Conservation (phyloP, 2,113 vertebrate genomes). For the Syrrhaptes paradoxus region DNA sequence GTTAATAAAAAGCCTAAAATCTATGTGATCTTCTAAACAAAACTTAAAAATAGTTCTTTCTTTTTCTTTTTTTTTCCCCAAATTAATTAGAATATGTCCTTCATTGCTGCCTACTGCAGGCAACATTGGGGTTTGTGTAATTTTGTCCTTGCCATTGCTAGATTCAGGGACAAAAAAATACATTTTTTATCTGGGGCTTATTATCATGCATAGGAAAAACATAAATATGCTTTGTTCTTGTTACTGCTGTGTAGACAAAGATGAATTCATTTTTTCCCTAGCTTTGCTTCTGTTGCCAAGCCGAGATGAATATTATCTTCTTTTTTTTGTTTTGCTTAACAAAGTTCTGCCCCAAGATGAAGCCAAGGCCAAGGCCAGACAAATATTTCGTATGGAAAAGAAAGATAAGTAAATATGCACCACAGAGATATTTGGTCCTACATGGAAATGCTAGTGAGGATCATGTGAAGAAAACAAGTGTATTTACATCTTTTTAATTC, state of each 20-base stretch:
- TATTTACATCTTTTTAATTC: not conserved
- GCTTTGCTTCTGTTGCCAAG: not conserved
- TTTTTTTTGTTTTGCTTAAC: slow-evolving; percentile 11
- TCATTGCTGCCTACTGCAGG: not conserved
- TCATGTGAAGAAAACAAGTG: not conserved
- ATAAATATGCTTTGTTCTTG: slow-evolving; percentile 12
- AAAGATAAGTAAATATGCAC: slow-evolving; percentile 26
- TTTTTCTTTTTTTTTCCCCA: not conserved
- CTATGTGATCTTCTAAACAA: not conserved
- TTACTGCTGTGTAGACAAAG: not conserved
- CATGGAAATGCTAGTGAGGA: not conserved
- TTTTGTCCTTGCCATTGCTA: not conserved
- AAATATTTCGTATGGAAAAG: slow-evolving; percentile 18
- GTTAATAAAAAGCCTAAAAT: not conserved
- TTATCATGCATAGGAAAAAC: not conserved
- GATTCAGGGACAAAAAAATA: not conserved
- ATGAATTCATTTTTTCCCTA: slow-evolving; percentile 3
- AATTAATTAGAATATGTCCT: not conserved
- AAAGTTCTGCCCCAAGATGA: slow-evolving; percentile 8
- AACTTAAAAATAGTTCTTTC: not conserved
- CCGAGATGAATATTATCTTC: slow-evolving; percentile 12
- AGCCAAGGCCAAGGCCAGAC: slow-evolving; percentile 29
- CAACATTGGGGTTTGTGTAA: not conserved
- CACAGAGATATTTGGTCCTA: not conserved
- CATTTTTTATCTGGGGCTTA: not conserved